Conservation (phyloP, 2,888 invertebrate species). For the Caenorhabditis sp. region DNA sequence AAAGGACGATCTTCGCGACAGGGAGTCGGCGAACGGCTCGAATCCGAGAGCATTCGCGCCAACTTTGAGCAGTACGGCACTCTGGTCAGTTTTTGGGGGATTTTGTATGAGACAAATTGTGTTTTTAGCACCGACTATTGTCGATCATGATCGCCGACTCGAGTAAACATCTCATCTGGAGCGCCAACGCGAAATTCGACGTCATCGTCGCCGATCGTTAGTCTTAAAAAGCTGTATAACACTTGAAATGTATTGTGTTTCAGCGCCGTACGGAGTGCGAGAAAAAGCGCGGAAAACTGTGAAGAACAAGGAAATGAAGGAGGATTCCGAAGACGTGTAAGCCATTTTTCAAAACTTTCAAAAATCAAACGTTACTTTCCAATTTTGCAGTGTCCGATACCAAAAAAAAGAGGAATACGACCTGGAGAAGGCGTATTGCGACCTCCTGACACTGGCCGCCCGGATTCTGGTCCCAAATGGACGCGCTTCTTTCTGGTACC, state of each 20-base stretch:
- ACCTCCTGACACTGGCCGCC: constrained; percentile 89
- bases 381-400: constrained; percentile 76
- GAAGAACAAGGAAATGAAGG: constrained; percentile 59
- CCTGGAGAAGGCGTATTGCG: constrained; percentile 83
- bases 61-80: constrained; percentile 90
- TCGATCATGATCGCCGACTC: constrained; percentile 94
- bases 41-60: constrained; percentile 89
- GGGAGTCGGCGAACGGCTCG: constrained; percentile 81
- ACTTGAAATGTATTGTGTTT: constrained; percentile 60
- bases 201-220: constrained; percentile 92
- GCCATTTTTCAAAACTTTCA: constrained; percentile 6
- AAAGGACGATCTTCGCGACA: constrained; percentile 81
- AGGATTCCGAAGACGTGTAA: constrained; percentile 15
- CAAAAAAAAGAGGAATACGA: constrained; percentile 87
- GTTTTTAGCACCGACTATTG: constrained; percentile 83
- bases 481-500: constrained; percentile 94
- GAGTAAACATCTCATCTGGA: constrained; percentile 85
- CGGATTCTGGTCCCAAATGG: constrained; percentile 86
- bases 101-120: neutral
- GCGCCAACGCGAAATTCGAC: constrained; percentile 86
- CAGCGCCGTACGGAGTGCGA: constrained; percentile 97
- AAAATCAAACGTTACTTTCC: neutral
- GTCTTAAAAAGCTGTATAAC: constrained; percentile 8
- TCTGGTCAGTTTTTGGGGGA: neutral
- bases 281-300: constrained; percentile 93